Evolutionary conservation across 30 jellyfish, hydroid and myxozoan genomes (phyloP), one percentile per base, ranked within the genome.

Genomic region (Cassiopea andromeda): DNA sequence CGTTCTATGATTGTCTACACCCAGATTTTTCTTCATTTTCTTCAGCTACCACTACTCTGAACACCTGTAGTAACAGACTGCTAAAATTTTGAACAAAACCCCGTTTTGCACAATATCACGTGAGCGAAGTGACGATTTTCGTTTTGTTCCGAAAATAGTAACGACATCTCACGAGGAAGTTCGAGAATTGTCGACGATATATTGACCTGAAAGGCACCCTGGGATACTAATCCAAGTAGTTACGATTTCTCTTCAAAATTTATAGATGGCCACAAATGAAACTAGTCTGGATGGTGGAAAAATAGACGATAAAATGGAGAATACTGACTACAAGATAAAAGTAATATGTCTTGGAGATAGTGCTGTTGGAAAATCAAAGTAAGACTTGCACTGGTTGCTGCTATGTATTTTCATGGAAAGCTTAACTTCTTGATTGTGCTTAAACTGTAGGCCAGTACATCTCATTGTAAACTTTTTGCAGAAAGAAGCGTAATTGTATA

Each of bases 301-400:
- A 2, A 50, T 17, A 1, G 67, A 15, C 60, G 85, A 59, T 47
- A 73, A 70, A 54, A 94, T 94, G 98, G 98, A 94, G 17, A 14
- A 14, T 14, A 90, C 84, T 72, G 94, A 87, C 60, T 79, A 90
- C 68, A 87, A 88, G 87, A 97, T 94, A 15, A 94, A 94, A 81
- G 96, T 94, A 48, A 94, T 94, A 18, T 94, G 98, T 69, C 81
- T 94, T 7, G 98, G 98, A 27, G 98, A 94, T 69, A 94, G 98
- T 81, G 98, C 98, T 19, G 98, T 94, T 59, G 98, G 98, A 64
- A 94, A 94, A 85, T 94, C 98, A 4, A 94, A 94, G 98, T 94
- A 86, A 81, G 97, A 81, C 7, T 48, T 78, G 72, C 14, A 18
- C 77, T 79, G 60, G 8, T 27, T 47, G 75, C 0, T 54, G 8